Percentiles rank a stretch among this genome's conserved stretches.
Conservation (phyloP, 2,113 vertebrate species). For the Notiomystis cincta region DNA sequence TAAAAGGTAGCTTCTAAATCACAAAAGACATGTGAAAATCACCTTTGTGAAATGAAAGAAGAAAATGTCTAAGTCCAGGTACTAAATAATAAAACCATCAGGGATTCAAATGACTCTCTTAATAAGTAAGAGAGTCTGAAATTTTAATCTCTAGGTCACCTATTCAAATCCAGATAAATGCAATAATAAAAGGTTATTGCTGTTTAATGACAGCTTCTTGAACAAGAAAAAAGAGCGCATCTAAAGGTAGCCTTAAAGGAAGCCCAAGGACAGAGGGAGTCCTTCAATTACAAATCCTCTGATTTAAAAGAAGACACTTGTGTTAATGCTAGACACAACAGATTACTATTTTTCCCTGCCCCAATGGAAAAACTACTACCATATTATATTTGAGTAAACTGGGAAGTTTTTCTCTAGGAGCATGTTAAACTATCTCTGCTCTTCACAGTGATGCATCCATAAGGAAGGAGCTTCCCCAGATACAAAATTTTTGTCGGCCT, state of each 20-base stretch:
- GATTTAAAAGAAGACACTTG: background rate
- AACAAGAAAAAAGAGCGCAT: background rate
- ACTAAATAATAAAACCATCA: background rate
- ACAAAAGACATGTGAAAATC: background rate
- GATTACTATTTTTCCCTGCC: background rate
- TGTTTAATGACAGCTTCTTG: background rate
- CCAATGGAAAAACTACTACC: background rate
- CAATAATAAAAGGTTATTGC: slow-evolving; percentile 1
- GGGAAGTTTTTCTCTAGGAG: background rate
- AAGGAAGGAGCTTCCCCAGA: background rate
- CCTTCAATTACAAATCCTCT: background rate
- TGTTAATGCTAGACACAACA: background rate
- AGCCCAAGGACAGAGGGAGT: background rate
- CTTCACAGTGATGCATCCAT: background rate
- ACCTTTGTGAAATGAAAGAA: background rate
- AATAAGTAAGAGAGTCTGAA: background rate
- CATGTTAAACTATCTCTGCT: background rate
- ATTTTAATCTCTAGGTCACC: background rate
- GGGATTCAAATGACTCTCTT: background rate
- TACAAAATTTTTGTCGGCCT: background rate
- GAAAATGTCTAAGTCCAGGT: background rate
- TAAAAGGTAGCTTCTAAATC: background rate
- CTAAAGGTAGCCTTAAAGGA: background rate
- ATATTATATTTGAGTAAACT: background rate
- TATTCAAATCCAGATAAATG: background rate